These are phyloP conservation scores for Semotilus atromaculatus DNA, from an alignment of 2,797 vertebrate species.

Conservation along the genomic window DNA sequence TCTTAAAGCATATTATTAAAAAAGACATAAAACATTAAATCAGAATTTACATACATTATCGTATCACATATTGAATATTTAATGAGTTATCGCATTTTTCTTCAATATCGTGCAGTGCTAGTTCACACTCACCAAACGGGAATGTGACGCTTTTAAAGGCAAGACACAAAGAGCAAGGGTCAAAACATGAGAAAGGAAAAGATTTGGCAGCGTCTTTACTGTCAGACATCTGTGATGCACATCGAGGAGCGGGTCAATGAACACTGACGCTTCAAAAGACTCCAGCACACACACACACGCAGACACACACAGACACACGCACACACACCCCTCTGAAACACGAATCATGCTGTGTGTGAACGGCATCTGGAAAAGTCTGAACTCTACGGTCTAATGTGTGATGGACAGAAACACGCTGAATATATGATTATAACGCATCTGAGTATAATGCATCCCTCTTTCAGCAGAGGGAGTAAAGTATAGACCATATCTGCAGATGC, in stretches of 20 bases:
- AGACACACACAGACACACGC: neutral
- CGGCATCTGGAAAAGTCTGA: neutral
- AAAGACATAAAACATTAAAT: too few relatives aligned
- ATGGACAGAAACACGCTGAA: neutral
- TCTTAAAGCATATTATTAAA: too few relatives aligned
- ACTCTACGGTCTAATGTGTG: too few relatives aligned
- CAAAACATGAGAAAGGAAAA: neutral
- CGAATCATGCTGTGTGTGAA: neutral
- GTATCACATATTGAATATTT: too few relatives aligned
- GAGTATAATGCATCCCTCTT: neutral
- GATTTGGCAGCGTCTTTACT: conserved; percentile 5
- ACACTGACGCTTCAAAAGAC: conserved; percentile 9
- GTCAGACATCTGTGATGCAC: conserved; percentile 17
- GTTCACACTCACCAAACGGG: neutral
- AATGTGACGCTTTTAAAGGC: neutral
- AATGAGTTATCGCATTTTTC: too few relatives aligned
- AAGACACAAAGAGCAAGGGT: conserved; percentile 8
- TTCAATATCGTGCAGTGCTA: neutral
- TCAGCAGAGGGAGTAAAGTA: neutral
- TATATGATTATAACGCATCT: too few relatives aligned
- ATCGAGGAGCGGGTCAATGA: conserved; percentile 12
- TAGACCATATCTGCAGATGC: neutral
- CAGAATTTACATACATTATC: too few relatives aligned
- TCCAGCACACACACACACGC: neutral
- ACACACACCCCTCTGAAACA: neutral